Percentiles rank a stretch among this genome's conserved stretches.
phyloP scores from a whole-genome alignment of 2,113 vertebrate species.

The Nibea albiflora region DNA sequence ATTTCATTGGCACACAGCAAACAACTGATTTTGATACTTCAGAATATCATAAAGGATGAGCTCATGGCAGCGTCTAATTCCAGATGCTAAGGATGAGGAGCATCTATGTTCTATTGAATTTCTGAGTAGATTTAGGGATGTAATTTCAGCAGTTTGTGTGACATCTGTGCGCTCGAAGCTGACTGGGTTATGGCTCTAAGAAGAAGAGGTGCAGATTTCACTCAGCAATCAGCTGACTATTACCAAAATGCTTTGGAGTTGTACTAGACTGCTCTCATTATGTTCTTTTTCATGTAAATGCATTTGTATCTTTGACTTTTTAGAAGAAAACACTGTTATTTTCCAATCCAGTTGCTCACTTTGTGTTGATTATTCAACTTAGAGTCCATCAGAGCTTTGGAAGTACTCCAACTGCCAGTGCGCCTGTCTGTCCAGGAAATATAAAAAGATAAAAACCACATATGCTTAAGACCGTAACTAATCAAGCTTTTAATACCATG shows the following conservation, averaged over 20 bases:
- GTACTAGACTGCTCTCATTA: not conserved
- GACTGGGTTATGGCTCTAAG: not conserved
- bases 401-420: not conserved
- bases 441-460: not conserved
- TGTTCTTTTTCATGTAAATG: not conserved
- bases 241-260: not conserved
- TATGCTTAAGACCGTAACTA: not conserved
- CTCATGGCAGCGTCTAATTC: too few relatives aligned
- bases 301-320: not conserved
- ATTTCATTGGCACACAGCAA: too few relatives aligned
- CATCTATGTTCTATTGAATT: too few relatives aligned
- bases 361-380: not conserved
- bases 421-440: not conserved
- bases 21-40: too few relatives aligned
- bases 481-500: conserved; percentile 13
- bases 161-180: too few relatives aligned
- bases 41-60: too few relatives aligned
- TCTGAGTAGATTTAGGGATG: too few relatives aligned
- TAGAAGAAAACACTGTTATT: not conserved
- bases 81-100: too few relatives aligned
- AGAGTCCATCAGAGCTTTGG: not conserved
- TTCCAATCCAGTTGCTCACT: not conserved
- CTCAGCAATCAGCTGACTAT: not conserved
- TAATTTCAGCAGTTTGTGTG: too few relatives aligned
- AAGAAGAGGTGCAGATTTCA: not conserved